phyloP scores from a whole-genome alignment of 2,113 vertebrate species.

The Sceloporus undulatus region DNA sequence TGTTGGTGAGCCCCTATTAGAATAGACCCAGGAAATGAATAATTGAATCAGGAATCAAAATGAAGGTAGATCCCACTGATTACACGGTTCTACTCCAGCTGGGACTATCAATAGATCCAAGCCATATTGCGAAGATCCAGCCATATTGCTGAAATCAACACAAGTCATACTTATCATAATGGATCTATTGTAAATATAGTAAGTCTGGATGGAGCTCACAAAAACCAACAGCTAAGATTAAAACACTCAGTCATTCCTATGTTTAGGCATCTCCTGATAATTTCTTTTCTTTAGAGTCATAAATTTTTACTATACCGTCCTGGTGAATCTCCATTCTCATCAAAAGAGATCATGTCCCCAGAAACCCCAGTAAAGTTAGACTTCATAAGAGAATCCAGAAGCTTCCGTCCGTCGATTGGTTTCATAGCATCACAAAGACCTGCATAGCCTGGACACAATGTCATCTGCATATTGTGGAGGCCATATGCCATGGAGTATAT shows the following conservation, averaged over 20 bases:
- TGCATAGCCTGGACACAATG: conserved; percentile 88
- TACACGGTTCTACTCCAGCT: no score
- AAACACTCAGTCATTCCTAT: neutral
- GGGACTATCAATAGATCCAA: neutral
- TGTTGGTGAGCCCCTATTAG: no score
- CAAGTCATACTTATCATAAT: neutral
- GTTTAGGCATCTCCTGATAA: neutral
- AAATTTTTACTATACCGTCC: conserved; percentile 85
- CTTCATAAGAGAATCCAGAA: conserved; percentile 96
- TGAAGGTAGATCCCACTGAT: no score
- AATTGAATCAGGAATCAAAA: no score
- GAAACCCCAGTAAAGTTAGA: conserved; percentile 97
- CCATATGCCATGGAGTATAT: conserved; percentile 98
- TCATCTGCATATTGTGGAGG: conserved; percentile 94
- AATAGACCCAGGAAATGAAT: no score
- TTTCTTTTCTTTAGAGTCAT: neutral
- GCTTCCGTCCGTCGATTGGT: conserved; percentile 93
- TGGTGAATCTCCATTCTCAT: conserved; percentile 96
- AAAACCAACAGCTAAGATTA: neutral
- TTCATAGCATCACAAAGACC: conserved; percentile 96
- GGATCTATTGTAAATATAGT: neutral
- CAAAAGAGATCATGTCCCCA: conserved; percentile 94
- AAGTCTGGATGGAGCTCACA: neutral
- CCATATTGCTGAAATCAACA: neutral
- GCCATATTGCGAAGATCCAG: neutral